Percentiles rank a stretch among this genome's conserved stretches.
Conservation (phyloP, 2,113 vertebrate species). For the Morone chrysops region DNA sequence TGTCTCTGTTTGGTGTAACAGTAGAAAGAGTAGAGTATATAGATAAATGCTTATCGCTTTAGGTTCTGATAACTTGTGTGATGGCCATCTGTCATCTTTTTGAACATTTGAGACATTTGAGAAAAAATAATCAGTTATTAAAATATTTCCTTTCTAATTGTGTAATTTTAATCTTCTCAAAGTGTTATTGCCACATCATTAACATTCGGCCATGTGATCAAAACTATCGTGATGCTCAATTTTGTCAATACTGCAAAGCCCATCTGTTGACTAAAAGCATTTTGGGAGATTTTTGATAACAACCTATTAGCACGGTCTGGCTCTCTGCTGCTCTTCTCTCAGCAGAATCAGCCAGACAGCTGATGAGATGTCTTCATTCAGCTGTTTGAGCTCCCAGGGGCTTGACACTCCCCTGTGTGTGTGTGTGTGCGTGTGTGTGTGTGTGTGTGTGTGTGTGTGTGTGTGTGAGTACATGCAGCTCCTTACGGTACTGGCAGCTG, state of each 20-base stretch:
- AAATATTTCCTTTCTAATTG: neutral
- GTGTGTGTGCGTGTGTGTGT: slow-evolving; percentile 40
- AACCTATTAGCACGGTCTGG: slow-evolving; percentile 9
- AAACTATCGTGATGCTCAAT: neutral
- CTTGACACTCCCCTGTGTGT: slow-evolving; percentile 42
- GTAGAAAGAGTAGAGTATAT: neutral
- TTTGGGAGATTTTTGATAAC: neutral
- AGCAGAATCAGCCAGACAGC: slow-evolving; percentile 61
- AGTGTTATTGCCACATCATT: neutral
- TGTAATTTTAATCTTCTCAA: neutral
- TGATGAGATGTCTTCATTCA: slow-evolving; percentile 71
- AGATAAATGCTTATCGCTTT: neutral
- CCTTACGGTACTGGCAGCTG: slow-evolving; percentile 66
- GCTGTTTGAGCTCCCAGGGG: slow-evolving; percentile 67
- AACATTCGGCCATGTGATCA: neutral
- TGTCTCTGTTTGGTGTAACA: neutral
- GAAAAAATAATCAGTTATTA: neutral
- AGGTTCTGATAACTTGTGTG: neutral
- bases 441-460: slow-evolving; percentile 26
- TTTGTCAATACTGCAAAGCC: neutral
- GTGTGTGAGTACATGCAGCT: slow-evolving; percentile 30
- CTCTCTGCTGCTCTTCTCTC: slow-evolving; percentile 38
- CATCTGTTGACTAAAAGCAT: slow-evolving; percentile 3
- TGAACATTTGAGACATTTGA: neutral
- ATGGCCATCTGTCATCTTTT: neutral